phyloP scores from a whole-genome alignment of 2,888 invertebrate genomes.

The Maniola hyperantus region DNA sequence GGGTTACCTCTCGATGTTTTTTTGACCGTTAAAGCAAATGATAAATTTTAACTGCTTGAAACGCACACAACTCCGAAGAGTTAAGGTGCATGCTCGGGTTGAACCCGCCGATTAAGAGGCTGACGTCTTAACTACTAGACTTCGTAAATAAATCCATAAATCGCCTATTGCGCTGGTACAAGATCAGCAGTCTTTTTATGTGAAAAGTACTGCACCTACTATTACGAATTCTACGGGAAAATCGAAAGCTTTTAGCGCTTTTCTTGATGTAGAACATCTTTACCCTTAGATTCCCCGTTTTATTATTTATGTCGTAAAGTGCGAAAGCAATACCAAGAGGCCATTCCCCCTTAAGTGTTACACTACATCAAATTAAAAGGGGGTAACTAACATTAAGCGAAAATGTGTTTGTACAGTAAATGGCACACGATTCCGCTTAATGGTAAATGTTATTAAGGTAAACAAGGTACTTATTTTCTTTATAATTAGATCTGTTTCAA shows the following conservation, averaged over 20 bases:
- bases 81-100: too few relatives aligned
- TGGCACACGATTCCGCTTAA: slow-evolving; percentile 1
- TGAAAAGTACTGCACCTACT: too few relatives aligned
- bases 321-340: not conserved
- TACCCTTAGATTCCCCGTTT: not conserved
- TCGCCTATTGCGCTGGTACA: too few relatives aligned
- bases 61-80: too few relatives aligned
- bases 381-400: slow-evolving; percentile 4
- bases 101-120: too few relatives aligned
- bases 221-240: not conserved
- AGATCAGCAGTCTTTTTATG: too few relatives aligned
- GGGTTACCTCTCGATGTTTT: too few relatives aligned
- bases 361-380: slow-evolving; percentile 16
- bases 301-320: slow-evolving; percentile 13
- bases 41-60: too few relatives aligned
- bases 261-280: not conserved
- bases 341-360: not conserved
- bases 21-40: too few relatives aligned
- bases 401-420: slow-evolving; percentile 12
- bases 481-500: not conserved
- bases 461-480: not conserved
- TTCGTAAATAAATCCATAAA: not conserved
- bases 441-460: not conserved
- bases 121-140: too few relatives aligned
- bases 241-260: not conserved